Evolutionary conservation across 2,888 invertebrate genomes (phyloP).

Genomic region (Nymphalis c-album): DNA sequence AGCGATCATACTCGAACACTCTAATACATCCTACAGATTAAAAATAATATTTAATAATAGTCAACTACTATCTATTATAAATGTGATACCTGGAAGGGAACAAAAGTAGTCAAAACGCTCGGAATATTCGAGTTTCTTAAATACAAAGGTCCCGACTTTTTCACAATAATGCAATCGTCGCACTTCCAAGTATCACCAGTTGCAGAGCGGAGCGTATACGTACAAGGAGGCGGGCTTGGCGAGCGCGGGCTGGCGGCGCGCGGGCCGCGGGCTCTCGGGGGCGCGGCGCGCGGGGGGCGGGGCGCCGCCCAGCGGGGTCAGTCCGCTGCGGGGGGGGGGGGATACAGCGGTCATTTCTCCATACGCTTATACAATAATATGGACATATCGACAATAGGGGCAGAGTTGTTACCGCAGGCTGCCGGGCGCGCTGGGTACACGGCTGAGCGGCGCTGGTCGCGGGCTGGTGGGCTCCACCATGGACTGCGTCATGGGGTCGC

Average conservation of each 20-base stretch:
- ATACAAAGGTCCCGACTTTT: too few species aligned
- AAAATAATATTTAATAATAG: too few species aligned
- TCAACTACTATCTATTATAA: not conserved
- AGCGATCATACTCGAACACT: too few species aligned
- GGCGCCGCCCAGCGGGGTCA: constrained; percentile 56
- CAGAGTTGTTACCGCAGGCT: constrained; percentile 84
- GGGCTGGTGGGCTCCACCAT: constrained; percentile 68
- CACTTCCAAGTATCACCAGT: constrained; percentile 26
- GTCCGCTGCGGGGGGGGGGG: constrained; percentile 47
- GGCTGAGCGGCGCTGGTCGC: constrained; percentile 71
- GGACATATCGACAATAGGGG: too few species aligned
- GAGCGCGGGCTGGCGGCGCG: constrained; percentile 55
- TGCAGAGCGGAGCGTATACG: constrained; percentile 48
- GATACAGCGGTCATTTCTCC: constrained; percentile 26
- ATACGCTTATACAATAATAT: too few species aligned
- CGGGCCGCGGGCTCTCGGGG: constrained; percentile 66
- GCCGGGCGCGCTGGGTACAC: constrained; percentile 88
- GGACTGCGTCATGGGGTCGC: constrained; percentile 78
- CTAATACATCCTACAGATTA: too few species aligned
- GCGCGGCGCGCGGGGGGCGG: constrained; percentile 55
- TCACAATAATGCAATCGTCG: not conserved
- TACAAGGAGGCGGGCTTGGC: constrained; percentile 69
- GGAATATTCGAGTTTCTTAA: too few species aligned
- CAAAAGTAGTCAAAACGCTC: too few species aligned
- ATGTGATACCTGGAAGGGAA: constrained; percentile 19